Conservation (phyloP, 1,140 invertebrate species). For the Drosophila subpulchrella region DNA sequence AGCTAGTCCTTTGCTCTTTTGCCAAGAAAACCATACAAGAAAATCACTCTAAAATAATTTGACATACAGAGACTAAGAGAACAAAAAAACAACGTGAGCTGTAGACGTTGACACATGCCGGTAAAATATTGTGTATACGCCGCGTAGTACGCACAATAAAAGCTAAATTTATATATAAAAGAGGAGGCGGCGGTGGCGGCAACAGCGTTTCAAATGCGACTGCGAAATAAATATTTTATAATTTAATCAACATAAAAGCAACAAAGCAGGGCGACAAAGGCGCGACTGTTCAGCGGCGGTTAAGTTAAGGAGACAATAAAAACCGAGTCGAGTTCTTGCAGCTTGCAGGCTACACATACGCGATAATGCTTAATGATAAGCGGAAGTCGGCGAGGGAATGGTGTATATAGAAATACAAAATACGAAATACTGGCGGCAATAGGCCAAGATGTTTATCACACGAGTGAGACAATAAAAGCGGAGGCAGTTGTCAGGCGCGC, state of each 20-base stretch:
- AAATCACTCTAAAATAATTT: slow-evolving; percentile 33
- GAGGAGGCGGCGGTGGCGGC: slow-evolving; percentile 2
- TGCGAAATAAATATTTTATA: slow-evolving; percentile 77
- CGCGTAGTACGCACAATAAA: slow-evolving; percentile 58
- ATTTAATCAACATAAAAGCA: slow-evolving; percentile 83
- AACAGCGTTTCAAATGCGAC: slow-evolving; percentile 33
- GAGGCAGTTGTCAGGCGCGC: slow-evolving; percentile 62
- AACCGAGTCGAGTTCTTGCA: slow-evolving; percentile 28
- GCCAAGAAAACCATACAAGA: slow-evolving; percentile 4
- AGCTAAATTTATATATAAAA: slow-evolving; percentile 60
- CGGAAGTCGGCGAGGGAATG: slow-evolving; percentile 24
- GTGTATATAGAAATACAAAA: slow-evolving; percentile 32
- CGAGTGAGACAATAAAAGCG: slow-evolving; percentile 80
- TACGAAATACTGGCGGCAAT: slow-evolving; percentile 74
- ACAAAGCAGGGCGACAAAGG: slow-evolving; percentile 63
- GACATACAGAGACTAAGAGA: slow-evolving; percentile 1
- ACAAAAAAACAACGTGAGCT: neutral
- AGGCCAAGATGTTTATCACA: slow-evolving; percentile 81
- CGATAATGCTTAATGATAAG: slow-evolving; percentile 81
- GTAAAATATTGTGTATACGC: slow-evolving; percentile 57
- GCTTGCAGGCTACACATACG: slow-evolving; percentile 43
- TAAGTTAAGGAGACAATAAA: slow-evolving; percentile 63
- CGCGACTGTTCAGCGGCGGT: slow-evolving; percentile 37
- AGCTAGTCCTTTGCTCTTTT: neutral
- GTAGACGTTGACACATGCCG: slow-evolving; percentile 39